Conservation (phyloP, 23 tunicate genomes). For the Ciona savignyi region DNA sequence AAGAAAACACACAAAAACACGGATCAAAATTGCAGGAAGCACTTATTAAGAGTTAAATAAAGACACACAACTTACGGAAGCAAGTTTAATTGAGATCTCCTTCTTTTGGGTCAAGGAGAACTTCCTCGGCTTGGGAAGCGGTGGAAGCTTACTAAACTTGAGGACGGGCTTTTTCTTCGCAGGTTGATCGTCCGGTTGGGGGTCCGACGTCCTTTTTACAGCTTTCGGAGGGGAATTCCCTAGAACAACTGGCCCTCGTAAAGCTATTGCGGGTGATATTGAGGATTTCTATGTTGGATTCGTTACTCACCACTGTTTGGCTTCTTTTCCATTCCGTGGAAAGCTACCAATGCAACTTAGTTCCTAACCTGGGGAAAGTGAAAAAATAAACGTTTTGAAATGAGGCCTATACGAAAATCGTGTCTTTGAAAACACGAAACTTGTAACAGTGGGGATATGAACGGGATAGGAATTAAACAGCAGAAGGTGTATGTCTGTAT, state of each 20-base stretch:
- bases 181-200: not conserved
- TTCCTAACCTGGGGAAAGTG: no score
- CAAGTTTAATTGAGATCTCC: not conserved
- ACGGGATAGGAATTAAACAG: no score
- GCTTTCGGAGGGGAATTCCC: not conserved
- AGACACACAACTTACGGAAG: not conserved
- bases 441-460: no score
- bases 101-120: not conserved
- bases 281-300: not conserved
- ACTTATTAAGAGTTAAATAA: no score
- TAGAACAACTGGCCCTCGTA: not conserved
- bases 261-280: not conserved
- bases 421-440: no score
- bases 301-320: not conserved
- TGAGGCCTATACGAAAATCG: no score
- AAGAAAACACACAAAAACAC: no score
- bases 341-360: no score
- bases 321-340: not conserved
- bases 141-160: not conserved
- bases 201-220: not conserved
- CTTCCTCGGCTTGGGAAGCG: not conserved
- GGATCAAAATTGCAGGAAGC: no score
- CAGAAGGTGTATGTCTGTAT: no score
- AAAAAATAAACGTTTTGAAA: no score
- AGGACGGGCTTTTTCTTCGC: not conserved